phyloP scores from a whole-genome alignment of 2,888 invertebrate genomes.

The Orgyia antiqua region DNA sequence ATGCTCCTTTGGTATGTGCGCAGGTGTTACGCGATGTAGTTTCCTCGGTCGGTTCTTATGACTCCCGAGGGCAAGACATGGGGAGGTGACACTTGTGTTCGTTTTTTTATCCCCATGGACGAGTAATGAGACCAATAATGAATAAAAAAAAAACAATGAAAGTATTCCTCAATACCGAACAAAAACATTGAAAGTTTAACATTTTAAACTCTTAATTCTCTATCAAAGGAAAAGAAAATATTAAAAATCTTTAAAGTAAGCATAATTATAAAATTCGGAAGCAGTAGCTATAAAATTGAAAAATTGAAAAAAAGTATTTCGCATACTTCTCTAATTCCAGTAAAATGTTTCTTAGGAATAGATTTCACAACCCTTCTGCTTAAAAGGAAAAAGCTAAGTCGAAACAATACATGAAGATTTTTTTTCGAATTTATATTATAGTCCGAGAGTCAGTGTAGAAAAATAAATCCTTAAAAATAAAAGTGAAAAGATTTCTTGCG shows the following conservation, averaged over 20 bases:
- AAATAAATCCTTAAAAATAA: not conserved
- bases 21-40: too few relatives aligned
- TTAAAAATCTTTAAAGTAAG: slow-evolving; percentile 32
- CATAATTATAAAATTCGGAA: slow-evolving; percentile 35
- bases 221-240: slow-evolving; percentile 37
- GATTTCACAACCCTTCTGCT: slow-evolving; percentile 52
- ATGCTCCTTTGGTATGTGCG: too few relatives aligned
- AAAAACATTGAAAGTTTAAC: slow-evolving; percentile 24
- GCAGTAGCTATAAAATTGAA: slow-evolving; percentile 27
- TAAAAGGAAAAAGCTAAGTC: slow-evolving; percentile 34
- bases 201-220: slow-evolving; percentile 21
- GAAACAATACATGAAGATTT: slow-evolving; percentile 47
- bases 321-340: slow-evolving; percentile 54
- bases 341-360: slow-evolving; percentile 52
- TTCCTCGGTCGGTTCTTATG: too few relatives aligned
- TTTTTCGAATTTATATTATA: slow-evolving; percentile 31
- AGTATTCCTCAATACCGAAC: too few relatives aligned
- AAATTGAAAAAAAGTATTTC: slow-evolving; percentile 38
- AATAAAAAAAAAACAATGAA: too few relatives aligned
- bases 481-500: too few relatives aligned
- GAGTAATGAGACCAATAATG: too few relatives aligned
- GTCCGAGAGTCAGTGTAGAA: slow-evolving; percentile 19
- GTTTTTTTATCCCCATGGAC: too few relatives aligned
- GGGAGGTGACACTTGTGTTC: too few relatives aligned
- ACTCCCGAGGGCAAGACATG: too few relatives aligned